These are phyloP conservation scores for Parthenolecanium corni DNA, from an alignment of 2,888 invertebrate species.

Conservation along the genomic window DNA sequence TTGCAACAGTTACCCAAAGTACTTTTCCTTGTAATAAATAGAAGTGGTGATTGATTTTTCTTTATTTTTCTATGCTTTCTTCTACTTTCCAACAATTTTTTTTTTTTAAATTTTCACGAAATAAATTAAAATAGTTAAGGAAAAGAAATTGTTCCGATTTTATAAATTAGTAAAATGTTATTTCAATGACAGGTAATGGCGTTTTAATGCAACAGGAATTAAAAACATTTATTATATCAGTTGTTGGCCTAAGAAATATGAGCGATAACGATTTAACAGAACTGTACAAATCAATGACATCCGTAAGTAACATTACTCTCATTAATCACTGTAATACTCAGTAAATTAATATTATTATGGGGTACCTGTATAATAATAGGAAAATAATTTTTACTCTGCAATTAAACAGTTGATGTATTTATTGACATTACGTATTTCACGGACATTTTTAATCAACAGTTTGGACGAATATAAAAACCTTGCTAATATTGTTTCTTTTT, in stretches of 20 bases:
- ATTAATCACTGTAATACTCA: too few relatives aligned
- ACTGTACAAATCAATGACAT: conserved; percentile 58
- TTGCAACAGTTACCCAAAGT: conserved; percentile 61
- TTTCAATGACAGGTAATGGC: conserved; percentile 46
- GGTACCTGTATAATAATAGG: neutral
- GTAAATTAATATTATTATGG: neutral
- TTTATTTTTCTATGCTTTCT: neutral
- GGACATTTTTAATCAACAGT: neutral
- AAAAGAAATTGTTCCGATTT: neutral
- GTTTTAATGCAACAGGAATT: conserved; percentile 54
- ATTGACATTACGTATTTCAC: neutral
- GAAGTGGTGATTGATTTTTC: conserved; percentile 45
- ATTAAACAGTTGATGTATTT: neutral
- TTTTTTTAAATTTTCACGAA: neutral
- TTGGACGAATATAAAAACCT: neutral
- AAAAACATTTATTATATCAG: conserved; percentile 57
- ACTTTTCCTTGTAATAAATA: conserved; percentile 56
- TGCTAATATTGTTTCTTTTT: neutral
- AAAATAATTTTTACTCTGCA: neutral
- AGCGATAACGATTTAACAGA: conserved; percentile 49
- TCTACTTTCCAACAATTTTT: neutral
- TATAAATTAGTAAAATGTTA: neutral
- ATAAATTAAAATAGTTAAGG: neutral
- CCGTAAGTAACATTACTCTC: conserved; percentile 50
- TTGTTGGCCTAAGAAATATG: conserved; percentile 45